Conservation (phyloP, 2,888 invertebrate genomes). For the Petrolisthes manimaculis region DNA sequence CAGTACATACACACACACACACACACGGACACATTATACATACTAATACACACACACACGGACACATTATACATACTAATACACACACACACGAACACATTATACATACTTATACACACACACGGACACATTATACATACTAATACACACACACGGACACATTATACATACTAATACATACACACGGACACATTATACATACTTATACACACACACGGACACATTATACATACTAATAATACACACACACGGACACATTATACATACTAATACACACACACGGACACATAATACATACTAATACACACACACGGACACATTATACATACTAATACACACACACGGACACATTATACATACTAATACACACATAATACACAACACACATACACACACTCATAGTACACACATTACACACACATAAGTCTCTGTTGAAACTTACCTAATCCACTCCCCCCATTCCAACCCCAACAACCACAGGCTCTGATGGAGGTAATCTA, state of each 20-base stretch:
- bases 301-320: neutral
- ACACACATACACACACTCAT: too few species aligned
- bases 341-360: neutral
- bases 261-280: too few species aligned
- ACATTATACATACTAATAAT: too few species aligned
- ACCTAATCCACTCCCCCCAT: neutral
- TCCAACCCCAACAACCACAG: constrained; percentile 71
- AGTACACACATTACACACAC: too few species aligned
- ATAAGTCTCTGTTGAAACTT: neutral
- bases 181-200: neutral
- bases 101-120: neutral
- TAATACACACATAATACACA: too few species aligned
- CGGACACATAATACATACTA: too few species aligned
- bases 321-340: too few species aligned
- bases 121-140: neutral
- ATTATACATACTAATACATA: too few species aligned
- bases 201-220: neutral
- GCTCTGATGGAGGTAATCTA: constrained; percentile 80
- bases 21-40: neutral
- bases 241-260: neutral
- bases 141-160: neutral
- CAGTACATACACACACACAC: neutral
- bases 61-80: neutral
- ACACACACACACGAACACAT: neutral
- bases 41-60: neutral